Base-by-base conservation (phyloP, 2,888 invertebrate genomes). In the Amphipyra tragopoginis region DNA sequence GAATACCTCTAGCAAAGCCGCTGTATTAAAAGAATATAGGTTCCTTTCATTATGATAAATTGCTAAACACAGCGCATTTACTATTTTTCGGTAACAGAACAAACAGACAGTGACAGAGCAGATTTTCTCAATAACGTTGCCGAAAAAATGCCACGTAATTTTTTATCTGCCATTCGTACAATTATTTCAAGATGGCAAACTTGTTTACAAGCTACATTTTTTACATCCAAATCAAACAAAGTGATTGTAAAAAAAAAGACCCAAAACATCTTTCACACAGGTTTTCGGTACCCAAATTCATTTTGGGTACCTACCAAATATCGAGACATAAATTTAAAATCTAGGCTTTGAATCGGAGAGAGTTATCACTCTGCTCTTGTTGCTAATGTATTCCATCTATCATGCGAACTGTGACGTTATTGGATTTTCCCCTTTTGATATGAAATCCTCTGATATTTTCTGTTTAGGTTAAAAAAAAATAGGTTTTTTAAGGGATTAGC, bases 311-410 rank as follows among this genome's bases (percentile, higher is more conserved):
- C 6, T 39, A 48, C 13, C 6, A 53, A 54, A 67, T 48, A 40
- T 65, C 59, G 60, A 47, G 26, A 53, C 49, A 79, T 77, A 73
- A 73, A 75, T 81, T 73, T 39, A 74, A 4, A 80, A 70, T 72
- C 71, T 77, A 75, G 73, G 73, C 75, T 69, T 69, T 65, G 70
- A 71, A 64, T 59, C 38, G 55, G 54, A 61, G 54, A 72, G 81
- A 83, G 77, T 79, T 80, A 80, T 83, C 81, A 76, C 76, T 65
- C 54, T 71, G 72, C 72, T 80, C 81, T 79, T 79, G 86, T 86
- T 84, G 83, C 85, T 90, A 90, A 90, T 90, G 87, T 86, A 85
- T 86, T 87, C 80, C 88, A 90, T 90, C 84, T 88, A 88, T 90
- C 89, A 90, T 86, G 74, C 73, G 75, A 75, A 65, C 71, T 81